Evolutionary conservation across 2,888 invertebrate genomes (phyloP), one percentile per base, ranked within the genome.

Genomic region (Scelioninae gen. 1): DNA sequence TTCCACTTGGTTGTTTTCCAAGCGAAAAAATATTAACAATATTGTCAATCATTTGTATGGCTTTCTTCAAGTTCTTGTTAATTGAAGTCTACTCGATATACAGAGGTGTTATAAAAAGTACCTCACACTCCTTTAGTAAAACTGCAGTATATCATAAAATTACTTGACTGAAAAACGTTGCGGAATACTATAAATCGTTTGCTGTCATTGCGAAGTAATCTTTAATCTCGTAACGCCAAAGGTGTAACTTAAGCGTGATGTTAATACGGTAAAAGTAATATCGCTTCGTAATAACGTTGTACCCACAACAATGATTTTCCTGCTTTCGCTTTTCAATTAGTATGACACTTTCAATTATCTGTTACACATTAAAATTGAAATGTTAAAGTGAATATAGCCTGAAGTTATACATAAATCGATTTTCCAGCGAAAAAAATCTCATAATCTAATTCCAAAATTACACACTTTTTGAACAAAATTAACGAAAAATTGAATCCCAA

Each of bases 211-310:
- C 63, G 31, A 38, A 13, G 69, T 63, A 69, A 71, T 63, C 78
- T 78, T 78, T 63, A 66, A 79, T 79, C 79, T 79, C 63, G 45
- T 23, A 47, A 62, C 77, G 79, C 56, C 53, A 60, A 65, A 79
- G 79, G 71, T 72, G 60, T 49, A 65, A 65, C 69, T 56, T 47
- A 51, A 60, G 40, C 53, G 60, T 31, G 63, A 65, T 65, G 60
- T 29, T 74, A 68, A 71, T 53, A 60, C 51, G 62, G 58, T 58
- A 60, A 72, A 45, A 58, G 71, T 53, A 11, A 62, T 65, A 71
- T 63, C 51, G 45, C 29, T 16, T 58, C 60, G 60, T 60, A 71
- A 63, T 55, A 68, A 62, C 68, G 15, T 43, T 11, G 40, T 32
- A 16, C 40, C 29, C n/a, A 71, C 62, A 38, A 78, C 56, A 63